These are phyloP conservation scores for Danaus chrysippus DNA, from an alignment of 2,888 invertebrate species.

Conservation along the genomic window DNA sequence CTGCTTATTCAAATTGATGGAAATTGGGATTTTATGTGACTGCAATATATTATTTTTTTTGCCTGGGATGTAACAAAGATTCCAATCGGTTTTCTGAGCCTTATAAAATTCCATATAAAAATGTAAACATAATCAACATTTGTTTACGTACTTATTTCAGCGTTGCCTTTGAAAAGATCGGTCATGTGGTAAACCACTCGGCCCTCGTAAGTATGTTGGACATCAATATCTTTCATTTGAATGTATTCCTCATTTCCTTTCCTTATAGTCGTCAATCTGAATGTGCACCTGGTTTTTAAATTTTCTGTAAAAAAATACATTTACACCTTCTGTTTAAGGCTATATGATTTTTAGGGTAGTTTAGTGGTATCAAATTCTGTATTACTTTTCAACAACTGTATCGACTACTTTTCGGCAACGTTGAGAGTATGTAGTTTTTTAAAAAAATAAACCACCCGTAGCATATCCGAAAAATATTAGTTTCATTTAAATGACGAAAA, in stretches of 20 bases:
- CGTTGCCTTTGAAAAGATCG: slow-evolving; percentile 52
- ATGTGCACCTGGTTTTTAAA: slow-evolving; percentile 40
- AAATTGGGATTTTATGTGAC: no score
- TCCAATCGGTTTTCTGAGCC: no score
- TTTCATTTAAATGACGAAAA: no score
- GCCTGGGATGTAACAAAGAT: neutral
- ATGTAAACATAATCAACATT: neutral
- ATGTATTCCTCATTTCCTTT: slow-evolving; percentile 43
- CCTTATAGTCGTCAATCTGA: slow-evolving; percentile 39
- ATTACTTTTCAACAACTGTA: no score
- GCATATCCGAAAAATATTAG: no score
- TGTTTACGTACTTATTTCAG: slow-evolving; percentile 52
- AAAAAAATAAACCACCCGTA: no score
- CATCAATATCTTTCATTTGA: slow-evolving; percentile 39
- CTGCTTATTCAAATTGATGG: neutral
- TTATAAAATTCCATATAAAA: no score
- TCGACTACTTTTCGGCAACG: no score
- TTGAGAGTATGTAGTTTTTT: no score
- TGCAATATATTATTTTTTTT: neutral
- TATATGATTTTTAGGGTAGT: no score
- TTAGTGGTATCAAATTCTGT: neutral
- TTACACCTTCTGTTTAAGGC: no score
- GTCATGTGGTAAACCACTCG: slow-evolving; percentile 51
- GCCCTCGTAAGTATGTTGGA: slow-evolving; percentile 50
- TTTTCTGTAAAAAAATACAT: slow-evolving; percentile 44